A percentile compares a stretch with the other conserved stretches of the same genome.
These are phyloP conservation scores for Otus scops DNA, from an alignment of 2,797 vertebrate species.

Conservation along the genomic window DNA sequence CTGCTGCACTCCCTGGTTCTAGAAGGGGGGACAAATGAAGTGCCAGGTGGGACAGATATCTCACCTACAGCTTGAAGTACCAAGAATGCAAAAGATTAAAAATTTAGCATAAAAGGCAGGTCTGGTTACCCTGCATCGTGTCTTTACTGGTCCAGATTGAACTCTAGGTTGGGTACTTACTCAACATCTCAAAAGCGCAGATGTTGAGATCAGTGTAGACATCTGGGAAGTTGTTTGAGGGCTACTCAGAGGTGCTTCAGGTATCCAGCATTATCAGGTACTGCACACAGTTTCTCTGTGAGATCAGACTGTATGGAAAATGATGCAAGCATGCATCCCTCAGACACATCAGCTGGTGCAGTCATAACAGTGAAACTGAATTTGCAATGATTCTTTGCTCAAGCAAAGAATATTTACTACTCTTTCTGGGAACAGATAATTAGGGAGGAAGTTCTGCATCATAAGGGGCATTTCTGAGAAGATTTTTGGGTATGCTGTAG, in stretches of 20 bases:
- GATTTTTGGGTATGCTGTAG: not conserved
- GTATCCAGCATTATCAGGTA: not conserved
- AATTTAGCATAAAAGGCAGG: not conserved
- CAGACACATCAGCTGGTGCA: not conserved
- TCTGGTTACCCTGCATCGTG: not conserved
- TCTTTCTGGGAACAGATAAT: not conserved
- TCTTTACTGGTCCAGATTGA: not conserved
- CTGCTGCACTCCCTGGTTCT: not conserved
- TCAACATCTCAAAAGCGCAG: not conserved
- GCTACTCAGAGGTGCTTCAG: not conserved
- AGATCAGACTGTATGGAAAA: not conserved
- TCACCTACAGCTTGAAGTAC: not conserved
- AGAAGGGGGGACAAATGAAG: not conserved
- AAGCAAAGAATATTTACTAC: not conserved
- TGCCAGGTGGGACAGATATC: not conserved
- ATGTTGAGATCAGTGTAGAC: not conserved
- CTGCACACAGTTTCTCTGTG: not conserved
- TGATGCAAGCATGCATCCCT: not conserved
- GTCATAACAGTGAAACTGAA: not conserved
- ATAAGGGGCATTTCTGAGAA: not conserved
- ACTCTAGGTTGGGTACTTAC: not conserved
- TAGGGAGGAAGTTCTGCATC: not conserved
- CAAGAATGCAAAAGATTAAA: not conserved
- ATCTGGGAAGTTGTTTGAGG: not conserved
- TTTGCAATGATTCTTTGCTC: not conserved